Base-by-base conservation (phyloP, 2,113 vertebrate species). In the Mellivora capensis region DNA sequence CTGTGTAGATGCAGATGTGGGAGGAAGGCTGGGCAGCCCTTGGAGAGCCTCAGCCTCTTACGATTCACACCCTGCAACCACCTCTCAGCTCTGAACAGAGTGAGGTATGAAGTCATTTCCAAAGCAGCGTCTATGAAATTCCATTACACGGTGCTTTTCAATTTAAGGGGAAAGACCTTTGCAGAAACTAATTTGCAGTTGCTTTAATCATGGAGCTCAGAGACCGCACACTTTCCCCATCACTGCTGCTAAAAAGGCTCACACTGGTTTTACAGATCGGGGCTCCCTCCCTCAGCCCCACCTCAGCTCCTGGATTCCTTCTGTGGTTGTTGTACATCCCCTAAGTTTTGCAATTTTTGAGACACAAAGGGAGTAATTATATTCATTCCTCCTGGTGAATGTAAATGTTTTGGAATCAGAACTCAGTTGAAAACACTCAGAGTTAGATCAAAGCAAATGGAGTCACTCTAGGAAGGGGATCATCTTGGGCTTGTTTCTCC, bases 141-240 rank as follows among this genome's bases (percentile, higher is more conserved):
- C 97, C 97, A 81, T 98, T 98, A 97, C 85, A 3, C 6, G 1
- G 14, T 79, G 91, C n/a, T 98, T 98, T 98, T 98, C 95, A 96
- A 86, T 97, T 98, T 97, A 98, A 97, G 87, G 90, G 97, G 97
- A 97, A 88, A 95, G 79, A 98, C 94, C 98, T 98, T 98, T 97
- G 91, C 79, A 93, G 97, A 97, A 98, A 98, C 94, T 98, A 97
- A 98, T 97, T 97, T 93, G 57, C 74, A 94, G 83, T 91, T 90
- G 91, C 95, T 98, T 98, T 98, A 98, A 93, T 98, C 95, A 84
- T 17, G 25, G 84, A 90, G 89, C 94, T 88, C 93, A 64, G 93
- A 94, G 90, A 92, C 2, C 87, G n/a, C 79, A 71, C 64, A 64
- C 81, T 92, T 90, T 42, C 93, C 80, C 94, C 39, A 15, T 54